phyloP scores from a whole-genome alignment of 2,113 vertebrate species.

The Hippocampus barbouri region DNA sequence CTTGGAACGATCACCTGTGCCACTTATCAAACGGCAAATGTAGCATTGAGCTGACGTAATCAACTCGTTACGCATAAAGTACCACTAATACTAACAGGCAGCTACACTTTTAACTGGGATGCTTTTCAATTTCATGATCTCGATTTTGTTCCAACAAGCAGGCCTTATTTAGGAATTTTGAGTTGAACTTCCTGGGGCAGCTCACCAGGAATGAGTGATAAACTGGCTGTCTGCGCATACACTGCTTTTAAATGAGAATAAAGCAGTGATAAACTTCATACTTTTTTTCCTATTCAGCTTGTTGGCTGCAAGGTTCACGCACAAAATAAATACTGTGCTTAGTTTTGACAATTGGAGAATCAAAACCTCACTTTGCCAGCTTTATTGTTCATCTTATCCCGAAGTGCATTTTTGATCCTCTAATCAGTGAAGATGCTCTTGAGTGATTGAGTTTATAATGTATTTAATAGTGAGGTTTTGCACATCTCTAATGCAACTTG shows the following conservation, averaged over 20 bases:
- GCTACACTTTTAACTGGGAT: neutral
- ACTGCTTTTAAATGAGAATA: neutral
- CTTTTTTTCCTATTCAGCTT: constrained; percentile 1
- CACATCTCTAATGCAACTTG: too few relatives aligned
- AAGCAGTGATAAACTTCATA: neutral
- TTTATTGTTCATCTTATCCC: too few relatives aligned
- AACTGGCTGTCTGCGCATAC: neutral
- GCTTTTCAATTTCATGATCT: neutral
- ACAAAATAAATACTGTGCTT: neutral
- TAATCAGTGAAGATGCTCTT: too few relatives aligned
- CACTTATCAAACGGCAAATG: neutral
- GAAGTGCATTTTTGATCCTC: too few relatives aligned
- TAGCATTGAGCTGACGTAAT: neutral
- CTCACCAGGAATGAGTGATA: neutral
- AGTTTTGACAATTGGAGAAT: neutral
- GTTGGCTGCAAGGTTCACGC: neutral
- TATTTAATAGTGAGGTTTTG: too few relatives aligned
- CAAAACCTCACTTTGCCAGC: too few relatives aligned
- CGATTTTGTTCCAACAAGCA: constrained; percentile 7
- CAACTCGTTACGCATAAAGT: neutral
- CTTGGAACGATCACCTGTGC: constrained; percentile 13
- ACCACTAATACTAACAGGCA: neutral
- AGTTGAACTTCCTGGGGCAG: neutral
- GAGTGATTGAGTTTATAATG: too few relatives aligned
- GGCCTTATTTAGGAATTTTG: neutral